Evolutionary conservation across 2,888 invertebrate species (phyloP), one percentile per base, ranked within the genome.

Genomic region (Melinaea marsaeus): DNA sequence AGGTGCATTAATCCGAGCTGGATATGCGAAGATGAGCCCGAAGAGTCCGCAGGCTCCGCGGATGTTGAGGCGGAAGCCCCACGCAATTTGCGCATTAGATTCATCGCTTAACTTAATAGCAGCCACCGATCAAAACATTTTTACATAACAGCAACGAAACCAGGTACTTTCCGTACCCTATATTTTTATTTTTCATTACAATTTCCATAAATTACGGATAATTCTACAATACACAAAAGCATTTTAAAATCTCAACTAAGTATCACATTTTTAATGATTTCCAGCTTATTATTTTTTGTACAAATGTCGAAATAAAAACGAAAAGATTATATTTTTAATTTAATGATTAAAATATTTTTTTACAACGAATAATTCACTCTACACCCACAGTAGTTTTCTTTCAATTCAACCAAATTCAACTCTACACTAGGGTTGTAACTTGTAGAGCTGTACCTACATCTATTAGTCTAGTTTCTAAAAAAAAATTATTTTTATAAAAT

Each of bases 1-100:
- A 99, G 92, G 81, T 99, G 99, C 95, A 97, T 97, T 63, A 99
- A 92, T 47, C 98, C 98, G 64, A 99, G 93, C 77, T 98, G 97
- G 61, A 97, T 94, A 79, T 96, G 96, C 67, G 95, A 93, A 58
- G 95, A 93, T 63, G 94, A 92, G 69, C 93, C 91, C 51, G 93
- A 86, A 34, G 92, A 89, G 69, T 93, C 93, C 46, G 92, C 86
- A 70, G 92, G 90, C 69, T 94, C 94, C 55, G 86, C 74, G 69
- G 88, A 80, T 70, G 90, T 79, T 83, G 89, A 85, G 72, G 86
- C 83, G 71, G 89, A 82, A 71, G 88, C 86, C 73, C 90, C 88
- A 84, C 97, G 94, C 88, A 97, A 93, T 93, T 97, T 98, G 79
- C 97, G 94, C 96, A 97, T 96, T 79, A 97, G 94, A 92, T 97